Evolutionary conservation across 2,888 invertebrate genomes (phyloP).

Genomic region (Hypena proboscidalis): DNA sequence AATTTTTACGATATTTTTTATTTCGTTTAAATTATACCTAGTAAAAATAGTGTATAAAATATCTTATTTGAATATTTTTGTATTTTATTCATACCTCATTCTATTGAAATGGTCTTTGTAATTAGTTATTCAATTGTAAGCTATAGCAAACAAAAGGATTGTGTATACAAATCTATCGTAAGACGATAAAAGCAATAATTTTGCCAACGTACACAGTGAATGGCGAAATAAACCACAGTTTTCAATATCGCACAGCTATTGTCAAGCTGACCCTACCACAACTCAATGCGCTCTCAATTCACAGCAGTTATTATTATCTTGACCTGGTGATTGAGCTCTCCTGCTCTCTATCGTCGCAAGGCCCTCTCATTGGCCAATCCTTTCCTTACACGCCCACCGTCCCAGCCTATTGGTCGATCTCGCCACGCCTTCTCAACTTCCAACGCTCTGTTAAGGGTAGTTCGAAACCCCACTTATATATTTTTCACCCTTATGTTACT

Average conservation of each 20-base stretch:
- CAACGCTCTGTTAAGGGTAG: constrained; percentile 78
- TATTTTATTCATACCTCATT: neutral
- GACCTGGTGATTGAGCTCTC: constrained; percentile 84
- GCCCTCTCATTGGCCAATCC: constrained; percentile 65
- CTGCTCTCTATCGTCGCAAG: constrained; percentile 69
- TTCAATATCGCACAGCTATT: constrained; percentile 74
- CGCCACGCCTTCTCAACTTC: constrained; percentile 73
- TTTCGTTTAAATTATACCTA: constrained; percentile 2
- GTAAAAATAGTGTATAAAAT: constrained; percentile 1
- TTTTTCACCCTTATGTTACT: constrained; percentile 81
- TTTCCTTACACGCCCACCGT: constrained; percentile 72
- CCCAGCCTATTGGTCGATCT: constrained; percentile 64
- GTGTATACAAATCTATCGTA: constrained; percentile 14
- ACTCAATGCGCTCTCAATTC: constrained; percentile 84
- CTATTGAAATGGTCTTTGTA: neutral
- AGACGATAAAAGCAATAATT: constrained; percentile 36
- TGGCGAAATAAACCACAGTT: constrained; percentile 56
- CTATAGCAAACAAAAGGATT: constrained; percentile 5
- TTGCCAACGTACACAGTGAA: constrained; percentile 52
- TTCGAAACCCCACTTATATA: constrained; percentile 82
- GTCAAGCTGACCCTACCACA: constrained; percentile 80
- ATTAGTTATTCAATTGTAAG: constrained; percentile 1
- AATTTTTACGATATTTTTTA: constrained; percentile 21
- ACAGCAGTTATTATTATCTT: constrained; percentile 84
- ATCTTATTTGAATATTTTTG: neutral